Evolutionary conservation across 2,888 invertebrate genomes (phyloP).

Genomic region (Lasioglossum malachurum): DNA sequence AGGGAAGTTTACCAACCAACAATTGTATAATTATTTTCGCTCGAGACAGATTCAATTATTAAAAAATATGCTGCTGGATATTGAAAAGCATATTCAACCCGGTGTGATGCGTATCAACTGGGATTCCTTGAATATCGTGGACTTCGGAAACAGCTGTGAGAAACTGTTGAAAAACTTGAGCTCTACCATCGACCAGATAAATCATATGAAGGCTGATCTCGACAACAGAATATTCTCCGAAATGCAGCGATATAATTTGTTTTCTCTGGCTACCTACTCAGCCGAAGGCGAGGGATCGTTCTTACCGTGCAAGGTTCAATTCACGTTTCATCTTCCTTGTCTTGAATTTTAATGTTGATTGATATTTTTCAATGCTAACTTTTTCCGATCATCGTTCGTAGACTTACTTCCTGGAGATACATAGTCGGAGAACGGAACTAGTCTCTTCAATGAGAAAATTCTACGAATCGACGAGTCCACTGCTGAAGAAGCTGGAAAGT

Average conservation of each 20-base stretch:
- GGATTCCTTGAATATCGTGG: conserved; percentile 93
- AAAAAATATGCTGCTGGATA: conserved; percentile 89
- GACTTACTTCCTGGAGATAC: conserved; percentile 91
- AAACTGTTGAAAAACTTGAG: conserved; percentile 87
- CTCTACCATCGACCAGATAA: conserved; percentile 89
- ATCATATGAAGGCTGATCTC: conserved; percentile 85
- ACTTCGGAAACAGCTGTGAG: conserved; percentile 88
- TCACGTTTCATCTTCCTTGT: too few relatives aligned
- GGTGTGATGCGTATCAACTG: conserved; percentile 94
- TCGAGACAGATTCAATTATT: conserved; percentile 86
- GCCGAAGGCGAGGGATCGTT: conserved; percentile 47
- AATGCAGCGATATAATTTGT: conserved; percentile 78
- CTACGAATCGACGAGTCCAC: conserved; percentile 93
- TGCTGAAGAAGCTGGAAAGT: conserved; percentile 94
- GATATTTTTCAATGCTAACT: too few relatives aligned
- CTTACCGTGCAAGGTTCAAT: conserved; percentile 72
- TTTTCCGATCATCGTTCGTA: conserved; percentile 71
- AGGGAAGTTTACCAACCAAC: too few relatives aligned
- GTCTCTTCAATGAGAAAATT: conserved; percentile 89
- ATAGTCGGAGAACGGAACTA: conserved; percentile 89
- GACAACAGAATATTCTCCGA: conserved; percentile 75
- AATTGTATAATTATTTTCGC: neutral
- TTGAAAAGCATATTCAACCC: conserved; percentile 91
- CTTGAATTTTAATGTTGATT: too few relatives aligned
- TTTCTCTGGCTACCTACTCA: conserved; percentile 53